Conservation (phyloP, 2,113 vertebrate genomes). For the Xyrauchen texanus region DNA sequence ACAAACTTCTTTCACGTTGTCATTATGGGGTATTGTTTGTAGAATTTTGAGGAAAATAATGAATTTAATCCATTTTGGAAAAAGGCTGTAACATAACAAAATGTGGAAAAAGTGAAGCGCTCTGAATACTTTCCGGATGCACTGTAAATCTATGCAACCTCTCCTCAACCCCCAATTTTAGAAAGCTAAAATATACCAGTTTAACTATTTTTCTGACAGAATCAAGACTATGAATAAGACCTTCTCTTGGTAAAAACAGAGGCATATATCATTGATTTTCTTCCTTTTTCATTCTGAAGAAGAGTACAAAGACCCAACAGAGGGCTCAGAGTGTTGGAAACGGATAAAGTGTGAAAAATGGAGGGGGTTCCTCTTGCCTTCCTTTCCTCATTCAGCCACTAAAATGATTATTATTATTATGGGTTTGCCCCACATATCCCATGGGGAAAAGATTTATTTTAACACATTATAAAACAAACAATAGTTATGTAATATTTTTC, state of each 20-base stretch:
- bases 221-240: not conserved
- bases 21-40: no score
- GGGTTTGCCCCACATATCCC: constrained; percentile 48
- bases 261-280: constrained; percentile 29
- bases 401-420: constrained; percentile 63
- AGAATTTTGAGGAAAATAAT: no score
- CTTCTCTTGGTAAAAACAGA: not conserved
- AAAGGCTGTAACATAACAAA: no score
- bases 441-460: constrained; percentile 62
- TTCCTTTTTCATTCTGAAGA: constrained; percentile 21
- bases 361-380: not conserved
- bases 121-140: no score
- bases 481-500: constrained; percentile 62
- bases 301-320: constrained; percentile 17
- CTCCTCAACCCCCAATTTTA: not conserved
- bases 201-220: not conserved
- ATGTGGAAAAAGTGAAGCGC: no score
- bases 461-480: constrained; percentile 63
- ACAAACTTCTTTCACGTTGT: no score
- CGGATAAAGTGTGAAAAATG: constrained; percentile 8
- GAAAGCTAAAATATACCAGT: not conserved
- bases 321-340: constrained; percentile 21
- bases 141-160: no score
- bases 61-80: no score
- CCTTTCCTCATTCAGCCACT: constrained; percentile 37